phyloP scores from a whole-genome alignment of 2,797 vertebrate genomes.

The Coilia nasus region DNA sequence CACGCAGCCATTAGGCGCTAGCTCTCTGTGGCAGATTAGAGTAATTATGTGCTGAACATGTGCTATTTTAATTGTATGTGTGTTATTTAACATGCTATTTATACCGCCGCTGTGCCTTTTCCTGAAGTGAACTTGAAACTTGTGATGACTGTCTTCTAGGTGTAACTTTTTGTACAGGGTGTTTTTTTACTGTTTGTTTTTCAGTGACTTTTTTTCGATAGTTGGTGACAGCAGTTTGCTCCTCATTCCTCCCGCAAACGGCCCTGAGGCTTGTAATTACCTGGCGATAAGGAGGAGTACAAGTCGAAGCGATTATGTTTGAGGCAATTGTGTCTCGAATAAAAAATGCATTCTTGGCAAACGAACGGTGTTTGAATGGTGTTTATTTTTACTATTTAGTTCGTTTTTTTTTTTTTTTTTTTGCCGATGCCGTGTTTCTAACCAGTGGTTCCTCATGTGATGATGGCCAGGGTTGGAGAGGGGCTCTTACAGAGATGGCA shows the following conservation, averaged over 20 bases:
- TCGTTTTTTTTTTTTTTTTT: too few species aligned
- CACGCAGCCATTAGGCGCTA: neutral
- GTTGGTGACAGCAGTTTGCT: neutral
- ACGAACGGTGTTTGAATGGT: neutral
- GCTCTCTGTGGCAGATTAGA: neutral
- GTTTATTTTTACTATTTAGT: constrained; percentile 3
- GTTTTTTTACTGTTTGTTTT: neutral
- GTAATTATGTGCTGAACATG: neutral
- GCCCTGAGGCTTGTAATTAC: constrained; percentile 7
- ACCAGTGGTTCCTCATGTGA: neutral
- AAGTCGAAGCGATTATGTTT: neutral
- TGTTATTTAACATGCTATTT: constrained; percentile 12
- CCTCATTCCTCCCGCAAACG: neutral
- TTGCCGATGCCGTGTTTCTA: neutral
- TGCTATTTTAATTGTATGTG: neutral
- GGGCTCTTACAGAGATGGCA: neutral
- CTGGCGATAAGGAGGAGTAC: neutral
- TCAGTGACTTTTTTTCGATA: neutral
- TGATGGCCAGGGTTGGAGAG: neutral
- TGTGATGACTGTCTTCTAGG: neutral
- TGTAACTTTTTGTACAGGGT: neutral
- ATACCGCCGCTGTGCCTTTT: neutral
- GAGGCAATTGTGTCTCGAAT: neutral
- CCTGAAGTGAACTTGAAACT: neutral
- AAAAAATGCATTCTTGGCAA: neutral